Conservation (phyloP, 2,113 vertebrate species). For the Clarias macrocephalus region DNA sequence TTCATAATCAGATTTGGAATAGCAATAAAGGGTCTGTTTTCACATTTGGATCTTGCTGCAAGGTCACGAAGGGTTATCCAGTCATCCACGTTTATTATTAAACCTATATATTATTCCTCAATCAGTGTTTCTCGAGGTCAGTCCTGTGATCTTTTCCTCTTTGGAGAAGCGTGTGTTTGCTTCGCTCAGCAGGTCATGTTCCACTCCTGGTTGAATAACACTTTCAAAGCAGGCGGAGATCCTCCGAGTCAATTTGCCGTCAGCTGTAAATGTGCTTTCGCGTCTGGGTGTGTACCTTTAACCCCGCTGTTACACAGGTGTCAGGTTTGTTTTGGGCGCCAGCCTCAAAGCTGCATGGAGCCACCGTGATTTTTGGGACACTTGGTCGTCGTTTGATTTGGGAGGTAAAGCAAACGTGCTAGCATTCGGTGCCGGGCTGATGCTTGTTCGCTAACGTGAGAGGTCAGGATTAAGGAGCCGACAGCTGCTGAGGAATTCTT, state of each 20-base stretch:
- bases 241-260: conserved; percentile 35
- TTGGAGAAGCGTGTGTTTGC: not conserved
- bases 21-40: not conserved
- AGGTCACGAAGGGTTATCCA: not conserved
- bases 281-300: conserved; percentile 9
- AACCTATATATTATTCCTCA: not conserved
- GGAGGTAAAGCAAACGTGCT: not conserved
- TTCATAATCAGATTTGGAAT: too few relatives aligned
- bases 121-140: not conserved
- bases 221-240: conserved; percentile 12
- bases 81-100: not conserved
- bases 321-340: conserved; percentile 44
- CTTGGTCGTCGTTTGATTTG: conserved; percentile 8
- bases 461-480: conserved; percentile 14
- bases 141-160: too few relatives aligned
- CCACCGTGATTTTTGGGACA: conserved; percentile 1
- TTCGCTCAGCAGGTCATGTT: not conserved
- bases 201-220: not conserved
- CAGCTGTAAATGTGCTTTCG: conserved; percentile 22
- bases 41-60: not conserved
- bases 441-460: not conserved
- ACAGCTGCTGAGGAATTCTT: not conserved
- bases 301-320: conserved; percentile 15
- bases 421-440: conserved; percentile 7
- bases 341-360: conserved; percentile 2